Evolutionary conservation across 1,140 invertebrate species (phyloP), one percentile per base, ranked within the genome.

Genomic region (Drosophila baimaii): DNA sequence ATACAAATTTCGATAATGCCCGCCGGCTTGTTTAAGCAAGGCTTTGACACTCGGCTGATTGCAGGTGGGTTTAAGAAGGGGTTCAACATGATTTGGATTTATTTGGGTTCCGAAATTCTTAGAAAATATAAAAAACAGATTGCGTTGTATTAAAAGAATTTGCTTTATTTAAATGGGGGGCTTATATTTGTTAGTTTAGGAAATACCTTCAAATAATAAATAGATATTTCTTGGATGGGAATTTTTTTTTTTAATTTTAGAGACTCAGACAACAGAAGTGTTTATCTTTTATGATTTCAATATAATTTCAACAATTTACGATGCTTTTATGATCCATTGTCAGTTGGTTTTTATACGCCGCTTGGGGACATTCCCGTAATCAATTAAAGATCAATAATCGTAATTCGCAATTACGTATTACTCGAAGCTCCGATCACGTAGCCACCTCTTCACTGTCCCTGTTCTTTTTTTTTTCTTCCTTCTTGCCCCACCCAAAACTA

Each of bases 361-460:
- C 39, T 2, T 35, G 37, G 47, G 25, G 37, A 55, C 64, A 47
- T 57, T 71, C 33, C 51, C 63, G 8, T 12, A 69, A 71, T 79
- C 75, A 82, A 86, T 85, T 71, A 86, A 86, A 59, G 62, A 68
- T 64, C 65, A 71, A 86, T 86, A 85, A 86, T 70, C 82, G 51
- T 85, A 86, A 79, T 76, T 68, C 52, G 68, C 78, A 75, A 85
- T 85, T 81, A 65, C 81, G 77, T 65, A 74, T 73, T 69, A 70
- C 37, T 27, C 29, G 27, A 65, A 65, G 63, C 74, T 55, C 64
- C 57, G 74, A 70, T 68, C 82, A 75, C 65, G 59, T 69, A 65
- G 33, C 35, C 33, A 19, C 15, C 35, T 31, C 25, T 13, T 15
- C 4, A 19, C 27, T 10, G 39, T 21, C 5, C 17, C 25, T 39